Percentiles rank a stretch among this genome's conserved stretches.
These are phyloP conservation scores for Orientallactaga bullata DNA, from an alignment of 2,113 vertebrate genomes.

Conservation along the genomic window DNA sequence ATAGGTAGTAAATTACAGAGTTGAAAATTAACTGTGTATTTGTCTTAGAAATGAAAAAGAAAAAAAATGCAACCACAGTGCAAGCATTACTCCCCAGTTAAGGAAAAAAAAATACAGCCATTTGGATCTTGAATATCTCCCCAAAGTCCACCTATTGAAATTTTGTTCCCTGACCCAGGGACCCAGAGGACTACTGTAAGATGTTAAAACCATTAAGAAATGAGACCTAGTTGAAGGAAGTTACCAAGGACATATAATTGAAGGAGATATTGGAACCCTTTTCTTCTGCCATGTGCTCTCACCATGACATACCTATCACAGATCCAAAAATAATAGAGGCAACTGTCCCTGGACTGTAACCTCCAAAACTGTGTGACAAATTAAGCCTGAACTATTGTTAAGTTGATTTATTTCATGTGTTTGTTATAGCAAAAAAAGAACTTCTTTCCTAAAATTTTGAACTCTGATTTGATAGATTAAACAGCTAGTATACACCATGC, in stretches of 20 bases:
- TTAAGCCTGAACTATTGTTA: background rate
- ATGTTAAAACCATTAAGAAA: background rate
- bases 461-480: too few relatives aligned
- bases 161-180: background rate
- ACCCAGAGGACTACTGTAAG: background rate
- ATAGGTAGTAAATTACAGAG: background rate
- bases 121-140: background rate
- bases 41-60: background rate
- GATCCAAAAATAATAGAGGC: background rate
- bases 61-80: background rate
- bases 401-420: background rate
- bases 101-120: background rate
- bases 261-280: background rate
- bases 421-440: background rate
- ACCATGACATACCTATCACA: background rate
- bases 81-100: constrained; percentile 3
- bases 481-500: too few relatives aligned
- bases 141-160: background rate
- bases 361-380: background rate
- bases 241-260: background rate
- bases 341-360: background rate
- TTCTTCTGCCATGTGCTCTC: background rate
- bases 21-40: background rate
- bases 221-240: background rate
- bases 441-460: too few relatives aligned